Base-by-base conservation (phyloP, 2,113 vertebrate genomes). In the Amphilophus citrinellus region DNA sequence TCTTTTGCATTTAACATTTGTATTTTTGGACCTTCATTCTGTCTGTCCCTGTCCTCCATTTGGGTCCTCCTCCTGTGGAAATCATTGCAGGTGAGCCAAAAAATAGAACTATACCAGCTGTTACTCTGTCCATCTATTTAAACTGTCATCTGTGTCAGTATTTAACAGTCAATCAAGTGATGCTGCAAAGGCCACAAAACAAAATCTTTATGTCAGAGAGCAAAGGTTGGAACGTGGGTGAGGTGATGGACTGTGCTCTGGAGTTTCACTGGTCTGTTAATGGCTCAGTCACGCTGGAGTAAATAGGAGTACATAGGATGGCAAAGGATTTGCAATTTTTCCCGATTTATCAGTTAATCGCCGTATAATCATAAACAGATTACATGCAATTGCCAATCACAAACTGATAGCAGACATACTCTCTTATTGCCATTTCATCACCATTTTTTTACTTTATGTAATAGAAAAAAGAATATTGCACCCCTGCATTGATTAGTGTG, bases 31-130 rank as follows among this genome's bases (percentile, higher is more conserved):
- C 10, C 57, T 35, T 18, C 24, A 7, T 22, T 3, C 15, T 8
- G 17, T 1, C 15, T 27, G 20, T 5, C 5, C 15, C 15, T 6
- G 47, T 76, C 85, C 82, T 50, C 14, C 47, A 50, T 53, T 53
- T 53, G 50, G 17, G 50, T 53, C 17, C 50, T 18, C 5, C 2
- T 53, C 15, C 44, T 73, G 66, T 73, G 44, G 44, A 73, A 32
- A 73, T 73, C 24, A 71, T 53, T 71, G 32, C 2, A 73, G 66
- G 24, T 53, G 58, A 11, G 87, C 42, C 73, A 82, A 68, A 82
- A 66, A 75, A 35, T 61, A 35, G 4, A 35, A 62, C 42, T 92
- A 92, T 83, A 94, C n/a, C 82, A 90, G 91, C 93, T 93, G 92
- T 88, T 88, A 91, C 87, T 84, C 61, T 35, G 75, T 82, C 87